phyloP scores from a whole-genome alignment of 2,888 invertebrate species.

The Scelioninae gen. 1 region DNA sequence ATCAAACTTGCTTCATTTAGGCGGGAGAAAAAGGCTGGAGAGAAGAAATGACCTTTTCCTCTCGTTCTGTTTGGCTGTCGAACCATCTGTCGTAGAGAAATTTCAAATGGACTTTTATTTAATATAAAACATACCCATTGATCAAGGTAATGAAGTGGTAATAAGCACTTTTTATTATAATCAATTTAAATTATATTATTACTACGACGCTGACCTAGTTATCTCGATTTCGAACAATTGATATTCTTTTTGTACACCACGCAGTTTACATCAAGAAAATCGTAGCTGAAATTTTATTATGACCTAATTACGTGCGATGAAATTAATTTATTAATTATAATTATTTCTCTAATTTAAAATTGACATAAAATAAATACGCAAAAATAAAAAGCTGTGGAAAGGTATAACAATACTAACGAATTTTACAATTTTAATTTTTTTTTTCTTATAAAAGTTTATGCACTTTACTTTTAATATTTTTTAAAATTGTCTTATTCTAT shows the following conservation, averaged over 20 bases:
- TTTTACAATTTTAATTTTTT: no score
- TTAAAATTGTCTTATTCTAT: no score
- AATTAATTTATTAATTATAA: background rate
- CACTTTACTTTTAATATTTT: no score
- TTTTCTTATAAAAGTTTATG: no score
- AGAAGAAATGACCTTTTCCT: constrained; percentile 36
- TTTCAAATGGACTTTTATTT: constrained; percentile 8
- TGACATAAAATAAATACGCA: no score
- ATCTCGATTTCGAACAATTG: constrained; percentile 21
- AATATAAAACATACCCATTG: constrained; percentile 3
- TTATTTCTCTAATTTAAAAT: background rate
- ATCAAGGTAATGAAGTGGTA: constrained; percentile 29
- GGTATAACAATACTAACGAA: no score
- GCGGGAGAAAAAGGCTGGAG: constrained; percentile 20
- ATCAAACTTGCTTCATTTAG: background rate
- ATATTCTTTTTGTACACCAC: background rate
- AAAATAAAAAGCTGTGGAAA: no score
- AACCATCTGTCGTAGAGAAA: constrained; percentile 25
- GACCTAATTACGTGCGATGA: background rate
- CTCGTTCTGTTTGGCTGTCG: constrained; percentile 21
- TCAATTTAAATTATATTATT: constrained; percentile 18
- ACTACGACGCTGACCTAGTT: constrained; percentile 24
- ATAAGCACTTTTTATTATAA: constrained; percentile 25
- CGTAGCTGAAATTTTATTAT: background rate
- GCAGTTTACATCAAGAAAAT: background rate